phyloP scores from a whole-genome alignment of 23 tunicate species.

The Trididemnum clinides region DNA sequence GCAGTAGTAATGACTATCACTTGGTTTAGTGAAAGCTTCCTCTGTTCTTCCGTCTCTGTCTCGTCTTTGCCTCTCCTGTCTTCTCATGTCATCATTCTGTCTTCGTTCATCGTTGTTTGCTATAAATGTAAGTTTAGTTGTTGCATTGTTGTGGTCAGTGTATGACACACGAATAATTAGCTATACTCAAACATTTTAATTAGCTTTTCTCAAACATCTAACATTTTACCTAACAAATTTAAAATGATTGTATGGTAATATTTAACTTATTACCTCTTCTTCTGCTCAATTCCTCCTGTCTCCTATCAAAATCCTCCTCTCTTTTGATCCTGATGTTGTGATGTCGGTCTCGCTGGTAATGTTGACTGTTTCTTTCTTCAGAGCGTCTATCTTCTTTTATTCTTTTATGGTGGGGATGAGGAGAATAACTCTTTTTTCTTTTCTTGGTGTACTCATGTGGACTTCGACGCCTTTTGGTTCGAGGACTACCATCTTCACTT shows the following conservation, averaged over 20 bases:
- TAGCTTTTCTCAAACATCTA: no score
- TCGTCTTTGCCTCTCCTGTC: conserved; percentile 30
- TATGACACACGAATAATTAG: no score
- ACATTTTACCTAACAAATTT: no score
- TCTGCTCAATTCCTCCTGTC: conserved; percentile 56
- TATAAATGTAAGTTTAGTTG: no score
- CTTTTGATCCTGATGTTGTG: conserved; percentile 27
- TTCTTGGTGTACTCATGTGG: no score
- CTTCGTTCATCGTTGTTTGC: conserved; percentile 11
- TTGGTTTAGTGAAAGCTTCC: conserved; percentile 39
- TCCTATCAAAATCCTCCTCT: conserved; percentile 72
- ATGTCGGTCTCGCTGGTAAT: not conserved
- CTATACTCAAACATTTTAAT: no score
- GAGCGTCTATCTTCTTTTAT: not conserved
- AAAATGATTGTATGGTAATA: no score
- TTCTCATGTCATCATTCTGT: conserved; percentile 38
- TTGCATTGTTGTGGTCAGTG: no score
- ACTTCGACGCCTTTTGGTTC: no score
- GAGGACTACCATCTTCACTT: no score
- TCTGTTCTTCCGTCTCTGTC: conserved; percentile 23
- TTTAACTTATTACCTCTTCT: conserved; percentile 11
- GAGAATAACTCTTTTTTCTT: not conserved
- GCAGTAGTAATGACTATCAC: not conserved
- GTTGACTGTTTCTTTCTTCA: not conserved
- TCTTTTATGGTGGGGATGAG: not conserved